Conservation (phyloP, 2,113 vertebrate species). For the Naja naja region DNA sequence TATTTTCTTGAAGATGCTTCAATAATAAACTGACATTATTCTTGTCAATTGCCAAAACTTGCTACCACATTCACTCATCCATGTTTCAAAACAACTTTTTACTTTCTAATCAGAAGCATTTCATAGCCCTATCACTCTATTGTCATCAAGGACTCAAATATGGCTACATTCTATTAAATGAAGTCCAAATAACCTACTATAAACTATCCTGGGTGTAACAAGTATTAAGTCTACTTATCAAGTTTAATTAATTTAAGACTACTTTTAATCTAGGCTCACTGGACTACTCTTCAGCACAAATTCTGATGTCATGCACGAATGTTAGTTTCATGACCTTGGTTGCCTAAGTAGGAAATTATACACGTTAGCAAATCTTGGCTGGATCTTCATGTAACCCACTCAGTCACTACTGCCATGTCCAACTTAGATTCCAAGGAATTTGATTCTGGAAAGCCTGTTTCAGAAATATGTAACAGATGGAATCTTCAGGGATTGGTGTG, state of each 20-base stretch:
- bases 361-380: background rate
- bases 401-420: background rate
- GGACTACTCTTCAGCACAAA: background rate
- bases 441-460: background rate
- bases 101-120: background rate
- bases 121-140: background rate
- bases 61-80: background rate
- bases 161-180: background rate
- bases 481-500: background rate
- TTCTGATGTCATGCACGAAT: background rate
- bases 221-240: background rate
- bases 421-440: background rate
- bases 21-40: background rate
- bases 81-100: background rate
- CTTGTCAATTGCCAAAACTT: background rate
- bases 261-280: background rate
- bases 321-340: background rate
- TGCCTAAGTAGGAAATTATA: background rate
- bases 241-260: background rate
- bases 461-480: background rate
- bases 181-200: background rate
- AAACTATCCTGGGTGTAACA: background rate
- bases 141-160: background rate
- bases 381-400: background rate
- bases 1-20: background rate